These are phyloP conservation scores for Strix uralensis DNA, from an alignment of 2,113 vertebrate genomes.

Conservation along the genomic window DNA sequence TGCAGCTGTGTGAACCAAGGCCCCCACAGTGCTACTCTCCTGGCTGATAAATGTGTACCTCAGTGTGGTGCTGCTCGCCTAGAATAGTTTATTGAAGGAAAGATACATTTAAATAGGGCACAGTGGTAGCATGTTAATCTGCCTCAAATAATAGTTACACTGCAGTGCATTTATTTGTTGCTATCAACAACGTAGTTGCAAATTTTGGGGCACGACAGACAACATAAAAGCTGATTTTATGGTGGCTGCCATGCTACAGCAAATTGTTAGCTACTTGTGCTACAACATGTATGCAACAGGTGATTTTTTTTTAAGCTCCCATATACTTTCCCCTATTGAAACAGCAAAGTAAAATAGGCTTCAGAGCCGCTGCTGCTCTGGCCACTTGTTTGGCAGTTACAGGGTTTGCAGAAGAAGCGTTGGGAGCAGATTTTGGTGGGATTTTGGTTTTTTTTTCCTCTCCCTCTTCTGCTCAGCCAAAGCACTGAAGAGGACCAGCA, in stretches of 20 bases:
- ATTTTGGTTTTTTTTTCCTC: background rate
- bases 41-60: constrained; percentile 51
- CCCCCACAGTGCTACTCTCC: constrained; percentile 45
- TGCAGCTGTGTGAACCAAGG: constrained; percentile 57
- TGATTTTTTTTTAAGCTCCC: background rate
- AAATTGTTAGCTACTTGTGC: constrained; percentile 34
- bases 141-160: constrained; percentile 64
- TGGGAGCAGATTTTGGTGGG: background rate
- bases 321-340: background rate
- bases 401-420: background rate
- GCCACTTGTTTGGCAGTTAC: background rate
- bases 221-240: constrained; percentile 45
- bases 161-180: constrained; percentile 59
- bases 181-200: constrained; percentile 33
- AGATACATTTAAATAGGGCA: constrained; percentile 55
- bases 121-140: constrained; percentile 61
- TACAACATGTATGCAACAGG: constrained; percentile 31
- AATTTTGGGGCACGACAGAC: constrained; percentile 29
- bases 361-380: background rate
- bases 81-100: constrained; percentile 44
- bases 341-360: background rate
- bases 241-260: background rate
- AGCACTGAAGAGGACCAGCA: background rate
- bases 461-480: background rate
- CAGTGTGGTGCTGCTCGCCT: constrained; percentile 50